Conservation (phyloP, 2,797 vertebrate species). For the Helostoma temminkii region DNA sequence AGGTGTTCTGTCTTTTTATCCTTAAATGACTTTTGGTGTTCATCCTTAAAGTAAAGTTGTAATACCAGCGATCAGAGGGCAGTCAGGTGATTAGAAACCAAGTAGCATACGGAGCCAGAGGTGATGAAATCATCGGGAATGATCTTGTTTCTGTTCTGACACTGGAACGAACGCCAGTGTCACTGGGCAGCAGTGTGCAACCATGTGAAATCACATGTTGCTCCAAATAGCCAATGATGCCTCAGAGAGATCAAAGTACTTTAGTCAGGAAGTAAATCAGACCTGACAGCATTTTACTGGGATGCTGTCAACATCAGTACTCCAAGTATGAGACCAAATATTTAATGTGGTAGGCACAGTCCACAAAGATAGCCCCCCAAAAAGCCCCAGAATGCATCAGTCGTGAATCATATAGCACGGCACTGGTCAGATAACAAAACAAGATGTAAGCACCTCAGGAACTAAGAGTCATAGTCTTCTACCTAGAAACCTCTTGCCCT, state of each 20-base stretch:
- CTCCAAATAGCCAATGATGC: slow-evolving; percentile 56
- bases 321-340: slow-evolving; percentile 42
- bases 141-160: slow-evolving; percentile 65
- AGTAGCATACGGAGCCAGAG: slow-evolving; percentile 15
- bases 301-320: slow-evolving; percentile 32
- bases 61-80: not conserved
- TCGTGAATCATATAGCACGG: slow-evolving; percentile 35
- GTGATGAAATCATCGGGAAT: slow-evolving; percentile 53
- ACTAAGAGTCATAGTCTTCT: slow-evolving; percentile 37
- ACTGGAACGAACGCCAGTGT: slow-evolving; percentile 57
- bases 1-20: not conserved
- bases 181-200: slow-evolving; percentile 34
- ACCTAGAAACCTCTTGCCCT: slow-evolving; percentile 48
- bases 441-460: slow-evolving; percentile 59
- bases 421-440: slow-evolving; percentile 42
- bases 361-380: slow-evolving; percentile 30
- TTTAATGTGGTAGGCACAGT: slow-evolving; percentile 11
- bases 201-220: slow-evolving; percentile 50
- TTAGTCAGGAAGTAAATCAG: slow-evolving; percentile 16
- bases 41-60: slow-evolving; percentile 6
- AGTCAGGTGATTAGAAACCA: slow-evolving; percentile 14
- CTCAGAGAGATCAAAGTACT: slow-evolving; percentile 24
- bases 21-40: no score
- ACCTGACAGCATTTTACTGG: not conserved
- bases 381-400: slow-evolving; percentile 43